Evolutionary conservation across 2,797 vertebrate genomes (phyloP).

Genomic region (Peromyscus melanophrys): DNA sequence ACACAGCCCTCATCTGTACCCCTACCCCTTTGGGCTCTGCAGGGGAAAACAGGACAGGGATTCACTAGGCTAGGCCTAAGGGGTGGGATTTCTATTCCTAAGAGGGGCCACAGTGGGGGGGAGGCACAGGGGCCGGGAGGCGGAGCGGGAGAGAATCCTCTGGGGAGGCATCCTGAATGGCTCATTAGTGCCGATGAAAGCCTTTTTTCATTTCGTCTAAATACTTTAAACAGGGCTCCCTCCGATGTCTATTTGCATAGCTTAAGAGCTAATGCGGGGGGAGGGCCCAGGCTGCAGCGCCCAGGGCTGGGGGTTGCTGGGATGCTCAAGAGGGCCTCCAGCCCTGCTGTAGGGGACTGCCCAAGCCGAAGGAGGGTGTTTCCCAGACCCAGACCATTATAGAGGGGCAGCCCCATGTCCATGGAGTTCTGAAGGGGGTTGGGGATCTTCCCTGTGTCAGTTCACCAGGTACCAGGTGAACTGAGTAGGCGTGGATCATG

Average conservation of each 20-base stretch:
- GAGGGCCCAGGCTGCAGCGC: conserved; percentile 77
- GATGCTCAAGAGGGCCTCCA: not conserved
- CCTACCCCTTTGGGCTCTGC: not conserved
- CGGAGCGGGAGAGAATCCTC: conserved; percentile 75
- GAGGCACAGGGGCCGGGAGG: conserved; percentile 40
- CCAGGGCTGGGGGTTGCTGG: not conserved
- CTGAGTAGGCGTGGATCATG: not conserved
- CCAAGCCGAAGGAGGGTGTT: not conserved
- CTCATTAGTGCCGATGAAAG: conserved; percentile 89
- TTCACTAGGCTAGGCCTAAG: not conserved
- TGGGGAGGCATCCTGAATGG: conserved; percentile 86
- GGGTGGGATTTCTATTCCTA: not conserved
- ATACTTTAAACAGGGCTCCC: conserved; percentile 87
- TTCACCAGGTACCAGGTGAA: not conserved
- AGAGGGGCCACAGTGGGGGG: conserved; percentile 12
- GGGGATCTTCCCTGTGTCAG: not conserved
- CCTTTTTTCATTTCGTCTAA: conserved; percentile 87
- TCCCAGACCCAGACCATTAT: not conserved
- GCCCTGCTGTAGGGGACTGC: accelerated
- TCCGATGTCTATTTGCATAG: conserved; percentile 88
- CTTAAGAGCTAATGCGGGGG: conserved; percentile 87
- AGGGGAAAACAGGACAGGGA: not conserved
- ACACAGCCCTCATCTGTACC: not conserved
- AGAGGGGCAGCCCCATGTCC: not conserved
- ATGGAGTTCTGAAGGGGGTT: not conserved